A percentile compares a stretch with the other conserved stretches of the same genome.
phyloP scores from a whole-genome alignment of 2,113 vertebrate species.

The Amblyornis subalaris region DNA sequence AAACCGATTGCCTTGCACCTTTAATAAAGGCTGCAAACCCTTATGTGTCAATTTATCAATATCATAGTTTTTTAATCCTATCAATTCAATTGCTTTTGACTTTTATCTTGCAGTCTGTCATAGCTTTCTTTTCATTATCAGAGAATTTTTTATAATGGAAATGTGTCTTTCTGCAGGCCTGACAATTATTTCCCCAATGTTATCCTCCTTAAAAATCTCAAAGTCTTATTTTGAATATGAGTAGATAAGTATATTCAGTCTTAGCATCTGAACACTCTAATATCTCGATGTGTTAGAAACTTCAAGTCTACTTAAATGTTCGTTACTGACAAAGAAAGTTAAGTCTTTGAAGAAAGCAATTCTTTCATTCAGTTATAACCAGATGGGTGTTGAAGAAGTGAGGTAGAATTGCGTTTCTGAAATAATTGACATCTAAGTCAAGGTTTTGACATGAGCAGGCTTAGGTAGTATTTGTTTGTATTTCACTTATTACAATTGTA shows the following conservation, averaged over 20 bases:
- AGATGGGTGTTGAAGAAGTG: background rate
- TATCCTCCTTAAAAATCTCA: constrained; percentile 11
- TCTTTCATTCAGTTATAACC: background rate
- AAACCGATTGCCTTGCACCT: background rate
- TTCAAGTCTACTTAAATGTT: background rate
- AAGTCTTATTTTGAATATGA: background rate
- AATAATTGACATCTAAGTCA: background rate
- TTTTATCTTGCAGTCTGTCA: constrained; percentile 41
- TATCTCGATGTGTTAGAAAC: background rate
- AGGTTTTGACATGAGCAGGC: background rate
- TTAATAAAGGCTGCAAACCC: background rate
- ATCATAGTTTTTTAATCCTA: constrained; percentile 13
- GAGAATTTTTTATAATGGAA: background rate
- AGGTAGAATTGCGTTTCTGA: background rate
- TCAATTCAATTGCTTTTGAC: constrained; percentile 7
- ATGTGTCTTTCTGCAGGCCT: background rate
- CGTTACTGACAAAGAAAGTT: background rate
- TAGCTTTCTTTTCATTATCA: constrained; percentile 32
- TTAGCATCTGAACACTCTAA: constrained; percentile 9
- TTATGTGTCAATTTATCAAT: constrained; percentile 36
- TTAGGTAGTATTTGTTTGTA: background rate
- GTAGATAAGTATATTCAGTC: background rate
- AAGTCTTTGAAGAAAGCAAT: background rate
- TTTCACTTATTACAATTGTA: background rate
- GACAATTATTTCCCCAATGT: background rate